Evolutionary conservation across 2,113 vertebrate genomes (phyloP).

Genomic region (Bubalus kerabau): DNA sequence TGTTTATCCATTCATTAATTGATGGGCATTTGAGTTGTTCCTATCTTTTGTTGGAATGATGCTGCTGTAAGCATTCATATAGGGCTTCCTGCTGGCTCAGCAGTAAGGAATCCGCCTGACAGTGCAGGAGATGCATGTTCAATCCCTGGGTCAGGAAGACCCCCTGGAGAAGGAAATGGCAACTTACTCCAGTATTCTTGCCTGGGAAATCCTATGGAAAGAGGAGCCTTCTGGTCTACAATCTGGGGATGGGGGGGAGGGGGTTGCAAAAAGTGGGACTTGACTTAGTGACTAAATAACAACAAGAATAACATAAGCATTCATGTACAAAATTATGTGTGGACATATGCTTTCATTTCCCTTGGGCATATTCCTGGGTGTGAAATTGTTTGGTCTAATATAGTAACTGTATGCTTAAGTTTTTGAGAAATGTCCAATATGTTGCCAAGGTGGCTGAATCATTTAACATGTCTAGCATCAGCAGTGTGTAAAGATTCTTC

Average conservation of each 20-base stretch:
- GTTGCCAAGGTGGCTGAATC: not conserved
- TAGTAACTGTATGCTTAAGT: not conserved
- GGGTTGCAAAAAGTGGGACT: not conserved
- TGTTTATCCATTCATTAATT: not conserved
- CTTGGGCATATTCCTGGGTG: not conserved
- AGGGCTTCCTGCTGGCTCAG: not conserved
- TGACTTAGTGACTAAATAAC: not conserved
- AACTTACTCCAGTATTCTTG: not conserved
- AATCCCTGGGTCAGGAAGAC: not conserved
- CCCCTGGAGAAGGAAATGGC: not conserved
- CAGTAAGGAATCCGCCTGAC: not conserved
- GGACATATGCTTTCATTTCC: not conserved
- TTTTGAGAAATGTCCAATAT: not conserved
- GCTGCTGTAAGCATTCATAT: not conserved
- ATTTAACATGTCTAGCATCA: not conserved
- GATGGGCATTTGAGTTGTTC: not conserved
- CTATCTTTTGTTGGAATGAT: not conserved
- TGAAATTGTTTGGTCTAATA: not conserved
- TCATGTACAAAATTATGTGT: not conserved
- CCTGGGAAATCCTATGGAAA: not conserved
- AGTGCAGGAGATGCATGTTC: not conserved
- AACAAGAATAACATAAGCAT: not conserved
- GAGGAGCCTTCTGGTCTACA: not conserved
- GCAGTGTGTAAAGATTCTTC: not conserved
- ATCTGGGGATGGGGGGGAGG: not conserved